Conservation (phyloP, 2,797 vertebrate species). For the Anolis apletophallus region DNA sequence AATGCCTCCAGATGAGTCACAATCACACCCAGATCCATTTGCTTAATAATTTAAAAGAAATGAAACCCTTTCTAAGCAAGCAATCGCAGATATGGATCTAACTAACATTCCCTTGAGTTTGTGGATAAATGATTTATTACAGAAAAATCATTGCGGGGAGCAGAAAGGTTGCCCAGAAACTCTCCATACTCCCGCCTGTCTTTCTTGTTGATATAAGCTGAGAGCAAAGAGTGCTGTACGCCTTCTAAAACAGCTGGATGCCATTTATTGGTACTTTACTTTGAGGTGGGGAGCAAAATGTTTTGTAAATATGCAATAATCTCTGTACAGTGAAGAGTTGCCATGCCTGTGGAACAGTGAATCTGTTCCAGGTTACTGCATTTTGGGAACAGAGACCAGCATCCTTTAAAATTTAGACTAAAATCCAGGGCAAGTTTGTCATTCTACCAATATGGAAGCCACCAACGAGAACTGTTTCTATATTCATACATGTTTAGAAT, state of each 20-base stretch:
- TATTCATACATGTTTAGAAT: background rate
- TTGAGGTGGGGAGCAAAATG: background rate
- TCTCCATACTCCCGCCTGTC: too few relatives aligned
- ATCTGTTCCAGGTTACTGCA: too few relatives aligned
- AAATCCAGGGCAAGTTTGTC: too few relatives aligned
- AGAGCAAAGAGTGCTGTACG: background rate
- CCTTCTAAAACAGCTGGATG: background rate
- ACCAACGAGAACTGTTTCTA: too few relatives aligned
- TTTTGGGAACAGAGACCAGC: too few relatives aligned
- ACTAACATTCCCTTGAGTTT: slow-evolving; percentile 2
- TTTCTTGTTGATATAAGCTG: background rate
- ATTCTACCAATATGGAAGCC: too few relatives aligned
- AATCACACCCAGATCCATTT: background rate
- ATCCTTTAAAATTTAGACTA: too few relatives aligned
- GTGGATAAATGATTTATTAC: slow-evolving; percentile 17
- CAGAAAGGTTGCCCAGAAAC: background rate
- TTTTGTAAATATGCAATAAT: background rate
- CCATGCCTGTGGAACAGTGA: too few relatives aligned
- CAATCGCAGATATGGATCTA: background rate
- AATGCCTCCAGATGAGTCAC: background rate
- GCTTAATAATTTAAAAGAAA: slow-evolving; percentile 20
- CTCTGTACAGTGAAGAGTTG: too few relatives aligned
- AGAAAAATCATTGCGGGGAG: background rate
- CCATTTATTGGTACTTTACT: too few relatives aligned
- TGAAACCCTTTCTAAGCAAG: background rate